A percentile compares a stretch with the other conserved stretches of the same genome.
These are phyloP conservation scores for Cylas formicarius DNA, from an alignment of 1,140 invertebrate species.

Conservation along the genomic window DNA sequence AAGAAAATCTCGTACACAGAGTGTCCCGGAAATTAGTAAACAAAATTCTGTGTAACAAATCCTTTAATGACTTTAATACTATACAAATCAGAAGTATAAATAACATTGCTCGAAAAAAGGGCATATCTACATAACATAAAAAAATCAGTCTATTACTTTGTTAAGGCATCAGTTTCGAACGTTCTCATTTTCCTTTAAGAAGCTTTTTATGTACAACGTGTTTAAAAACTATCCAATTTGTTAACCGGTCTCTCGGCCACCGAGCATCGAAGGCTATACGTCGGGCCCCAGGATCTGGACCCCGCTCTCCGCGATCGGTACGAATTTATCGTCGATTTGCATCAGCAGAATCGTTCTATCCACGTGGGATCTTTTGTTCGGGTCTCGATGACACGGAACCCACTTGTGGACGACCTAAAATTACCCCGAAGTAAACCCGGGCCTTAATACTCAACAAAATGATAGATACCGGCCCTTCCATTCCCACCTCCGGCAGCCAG, in stretches of 20 bases:
- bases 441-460: conserved; percentile 3
- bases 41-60: no score
- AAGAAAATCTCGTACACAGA: no score
- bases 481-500: conserved; percentile 82
- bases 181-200: no score
- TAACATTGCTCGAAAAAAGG: no score
- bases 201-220: no score
- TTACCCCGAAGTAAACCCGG: neutral
- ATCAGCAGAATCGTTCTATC: conserved; percentile 87
- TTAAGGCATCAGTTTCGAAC: conserved; percentile 26
- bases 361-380: conserved; percentile 75
- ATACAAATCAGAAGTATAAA: no score
- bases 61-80: no score
- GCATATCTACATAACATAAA: conserved; percentile 21
- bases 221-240: no score
- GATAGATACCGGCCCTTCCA: conserved; percentile 83
- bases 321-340: conserved; percentile 85
- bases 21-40: no score
- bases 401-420: conserved; percentile 78
- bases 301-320: conserved; percentile 85
- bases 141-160: conserved; percentile 24
- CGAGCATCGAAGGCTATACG: conserved; percentile 25
- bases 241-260: no score
- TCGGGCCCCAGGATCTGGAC: conserved; percentile 50
- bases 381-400: conserved; percentile 83